Evolutionary conservation across 2,888 invertebrate genomes (phyloP), one percentile per base, ranked within the genome.

Genomic region (Phortica magna): DNA sequence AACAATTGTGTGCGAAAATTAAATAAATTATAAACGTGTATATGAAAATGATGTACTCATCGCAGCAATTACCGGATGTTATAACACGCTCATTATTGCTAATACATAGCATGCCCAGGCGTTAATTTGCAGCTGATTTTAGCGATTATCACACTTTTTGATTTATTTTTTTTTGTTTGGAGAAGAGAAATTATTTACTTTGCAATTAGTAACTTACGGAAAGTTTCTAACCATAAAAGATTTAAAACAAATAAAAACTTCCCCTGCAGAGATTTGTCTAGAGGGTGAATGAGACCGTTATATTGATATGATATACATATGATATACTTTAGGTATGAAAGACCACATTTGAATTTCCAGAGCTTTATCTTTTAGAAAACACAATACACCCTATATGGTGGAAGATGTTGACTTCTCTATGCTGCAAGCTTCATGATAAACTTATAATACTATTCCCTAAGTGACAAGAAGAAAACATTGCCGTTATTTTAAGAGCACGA

Each of bases 101-200:
- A 31, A 68, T 53, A 67, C 1, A 39, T 17, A 65, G 6, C 12
- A 53, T 41, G 41, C 12, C 5, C 19, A 73, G 57, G 75, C 76
- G 77, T 68, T 80, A 80, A 79, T 79, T 76, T 71, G 71, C 70
- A 74, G 53, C 14, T 73, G 77, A 79, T 81, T 77, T 80, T 71
- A 65, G 57, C 41, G 53, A 75, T 75, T 75, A 65, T 65, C 65
- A 53, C 55, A 19, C 48, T 9, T 43, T 42, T 41, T 43, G n/a
- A 12, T 64, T 76, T 81, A 79, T 79, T 73, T 76, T 78, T n/a
- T 80, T 77, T 83, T 74, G 78, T 78, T 77, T 77, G 74, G 77
- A 72, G 14, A 53, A 78, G 83, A 79, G 85, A 85, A 86, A 87
- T 83, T 87, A 80, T 87, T 87, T 82, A 84, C 83, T 83, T 81